Evolutionary conservation across 2,888 invertebrate species (phyloP), one percentile per base, ranked within the genome.

Genomic region (Harmothoe impar): DNA sequence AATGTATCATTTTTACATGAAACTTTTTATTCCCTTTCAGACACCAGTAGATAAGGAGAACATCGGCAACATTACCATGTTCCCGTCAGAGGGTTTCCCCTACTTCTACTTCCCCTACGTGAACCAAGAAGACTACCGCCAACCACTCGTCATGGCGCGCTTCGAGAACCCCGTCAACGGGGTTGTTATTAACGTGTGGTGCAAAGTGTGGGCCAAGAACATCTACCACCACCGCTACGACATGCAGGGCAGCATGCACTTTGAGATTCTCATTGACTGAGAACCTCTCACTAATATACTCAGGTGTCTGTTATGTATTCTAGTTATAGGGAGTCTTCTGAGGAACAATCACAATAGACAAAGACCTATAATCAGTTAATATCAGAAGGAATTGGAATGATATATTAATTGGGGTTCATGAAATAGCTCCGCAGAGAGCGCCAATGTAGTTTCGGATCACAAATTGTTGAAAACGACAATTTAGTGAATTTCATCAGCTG

Each of bases 181-280:
- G 91, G 95, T 96, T 54, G 93, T 96, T 25, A 95, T 96, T 86
- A 95, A 96, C 94, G 94, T 96, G n/a, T 95, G 96, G 93, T 96
- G 96, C 94, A 93, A 92, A 90, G 92, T 92, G 0, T 92, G 92
- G 92, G 91, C 92, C 29, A 88, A 89, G 31, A 92, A 93, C 77
- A 91, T 93, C 89, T 93, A 97, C 93, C 98, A 98, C 96, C 97
- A 98, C 96, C 97, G 98, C 95, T 97, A 97, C 96, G 98, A 98
- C 96, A 97, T 98, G 96, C 97, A 98, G 96, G 99, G 98, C 95
- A 98, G 98, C 94, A 98, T 98, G 95, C 98, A 98, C 96, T 98
- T 99, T 97, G 98, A 98, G 97, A 97, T 98, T 96, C 97, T 98
- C 97, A 97, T 98, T 96, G 98, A 98, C 96, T 98, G 97, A 97